phyloP scores from a whole-genome alignment of 1,140 invertebrate species.

The Megalopta genalis region DNA sequence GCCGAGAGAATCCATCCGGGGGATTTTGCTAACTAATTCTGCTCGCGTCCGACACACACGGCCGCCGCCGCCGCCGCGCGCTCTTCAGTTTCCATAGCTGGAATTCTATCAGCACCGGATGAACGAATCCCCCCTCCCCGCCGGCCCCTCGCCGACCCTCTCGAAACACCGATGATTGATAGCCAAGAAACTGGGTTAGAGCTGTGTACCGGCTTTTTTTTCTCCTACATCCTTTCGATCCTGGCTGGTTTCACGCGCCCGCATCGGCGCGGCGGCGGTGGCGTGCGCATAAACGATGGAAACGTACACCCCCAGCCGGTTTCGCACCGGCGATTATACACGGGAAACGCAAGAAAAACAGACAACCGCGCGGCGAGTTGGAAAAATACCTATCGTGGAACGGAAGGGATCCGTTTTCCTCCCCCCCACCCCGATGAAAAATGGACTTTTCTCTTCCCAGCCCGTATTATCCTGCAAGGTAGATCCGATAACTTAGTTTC shows the following conservation, averaged over 20 bases:
- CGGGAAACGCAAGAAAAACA: no score
- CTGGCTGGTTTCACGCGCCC: constrained; percentile 4
- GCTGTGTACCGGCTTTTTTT: constrained; percentile 33
- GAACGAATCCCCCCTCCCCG: not conserved
- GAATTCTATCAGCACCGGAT: constrained; percentile 46
- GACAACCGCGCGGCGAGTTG: no score
- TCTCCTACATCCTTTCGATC: constrained; percentile 32
- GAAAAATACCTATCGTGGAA: no score
- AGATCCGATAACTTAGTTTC: no score
- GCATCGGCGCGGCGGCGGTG: no score
- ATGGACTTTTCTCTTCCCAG: no score
- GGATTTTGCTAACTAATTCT: constrained; percentile 22
- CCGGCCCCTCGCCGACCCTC: not conserved
- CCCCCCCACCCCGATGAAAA: no score
- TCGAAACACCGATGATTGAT: constrained; percentile 51
- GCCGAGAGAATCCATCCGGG: not conserved
- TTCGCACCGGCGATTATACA: no score
- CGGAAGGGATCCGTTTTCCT: no score
- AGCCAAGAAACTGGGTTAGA: constrained; percentile 54
- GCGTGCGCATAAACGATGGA: no score
- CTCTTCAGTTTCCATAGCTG: constrained; percentile 46
- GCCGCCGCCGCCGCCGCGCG: constrained; percentile 13
- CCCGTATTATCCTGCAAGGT: no score
- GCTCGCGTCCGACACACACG: constrained; percentile 9
- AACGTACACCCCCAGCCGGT: no score